Evolutionary conservation across 2,113 vertebrate genomes (phyloP), one percentile per base, ranked within the genome.

Genomic region (Seriola aureovittata): DNA sequence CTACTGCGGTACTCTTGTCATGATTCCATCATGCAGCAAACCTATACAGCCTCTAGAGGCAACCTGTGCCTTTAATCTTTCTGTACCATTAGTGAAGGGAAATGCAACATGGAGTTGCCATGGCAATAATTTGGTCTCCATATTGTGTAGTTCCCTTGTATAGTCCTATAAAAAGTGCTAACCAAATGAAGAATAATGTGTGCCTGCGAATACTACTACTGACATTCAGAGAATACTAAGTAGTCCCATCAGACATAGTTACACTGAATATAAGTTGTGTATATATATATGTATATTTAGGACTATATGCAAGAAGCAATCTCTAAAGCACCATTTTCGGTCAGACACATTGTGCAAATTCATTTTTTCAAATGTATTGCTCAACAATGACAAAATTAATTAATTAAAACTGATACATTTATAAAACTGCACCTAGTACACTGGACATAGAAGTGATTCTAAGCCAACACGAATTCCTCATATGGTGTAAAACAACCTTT

Each of bases 41-140:
- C 93, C 90, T 93, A 94, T 94, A 95, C 92, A 95, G 91, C 93
- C 93, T 94, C 80, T 64, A 54, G 46, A 95, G 97, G 96, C 97
- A 97, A 94, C 97, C 97, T 90, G 96, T 98, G 97, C 96, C 97
- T 87, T 94, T 92, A 91, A 92, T 92, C 90, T 90, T 91, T 91
- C 94, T 91, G 86, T 92, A 95, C 88, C 89, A 84, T 76, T 82
- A 94, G 89, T 89, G 71, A 94, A 93, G 93, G 72, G 62, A 91
- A 93, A 87, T 85, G 84, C 87, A 88, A 90, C 72, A 87, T 21
- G 0, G 80, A 86, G 88, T 83, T 79, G 73, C 87, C 87, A 85
- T 85, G 74, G 89, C 91, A 95, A 93, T 92, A 92, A 90, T 92
- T 85, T 91, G 86, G 85, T 88, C 90, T 93, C 90, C 82, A 85